A percentile compares a stretch with the other conserved stretches of the same genome.
phyloP scores from a whole-genome alignment of 2,888 invertebrate genomes.

The Lepidocyrtoides sp. region DNA sequence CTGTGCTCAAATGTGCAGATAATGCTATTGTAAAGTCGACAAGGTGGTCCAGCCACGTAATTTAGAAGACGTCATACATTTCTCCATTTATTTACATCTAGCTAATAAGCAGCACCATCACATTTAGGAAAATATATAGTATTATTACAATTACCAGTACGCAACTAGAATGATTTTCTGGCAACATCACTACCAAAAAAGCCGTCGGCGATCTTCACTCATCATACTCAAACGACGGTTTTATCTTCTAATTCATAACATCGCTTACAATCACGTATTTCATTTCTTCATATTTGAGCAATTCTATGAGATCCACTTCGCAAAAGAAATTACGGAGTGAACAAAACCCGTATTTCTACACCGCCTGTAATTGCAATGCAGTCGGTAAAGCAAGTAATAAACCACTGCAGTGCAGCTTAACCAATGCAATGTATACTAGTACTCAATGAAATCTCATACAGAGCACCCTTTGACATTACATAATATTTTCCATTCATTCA shows the following conservation, averaged over 20 bases:
- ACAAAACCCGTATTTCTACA: no score
- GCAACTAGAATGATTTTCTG: constrained; percentile 30
- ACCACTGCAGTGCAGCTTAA: no score
- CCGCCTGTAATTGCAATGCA: no score
- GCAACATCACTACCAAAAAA: constrained; percentile 2
- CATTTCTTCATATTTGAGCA: constrained; percentile 49
- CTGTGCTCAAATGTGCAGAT: neutral
- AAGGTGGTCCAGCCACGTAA: constrained; percentile 71
- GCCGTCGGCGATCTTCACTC: constrained; percentile 28
- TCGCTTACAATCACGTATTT: constrained; percentile 62
- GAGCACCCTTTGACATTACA: no score
- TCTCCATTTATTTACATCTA: constrained; percentile 67
- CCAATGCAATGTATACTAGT: no score
- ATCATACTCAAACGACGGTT: neutral
- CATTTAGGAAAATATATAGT: constrained; percentile 41
- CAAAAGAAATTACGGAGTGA: no score
- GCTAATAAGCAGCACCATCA: constrained; percentile 59
- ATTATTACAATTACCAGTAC: constrained; percentile 30
- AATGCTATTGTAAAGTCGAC: neutral
- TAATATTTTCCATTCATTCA: no score
- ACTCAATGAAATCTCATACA: no score
- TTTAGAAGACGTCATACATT: constrained; percentile 37
- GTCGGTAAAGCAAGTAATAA: no score
- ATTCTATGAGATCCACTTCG: neutral
- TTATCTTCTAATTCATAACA: constrained; percentile 48